Base-by-base conservation (phyloP, 2,113 vertebrate genomes). In the Cinclus mexicanus region DNA sequence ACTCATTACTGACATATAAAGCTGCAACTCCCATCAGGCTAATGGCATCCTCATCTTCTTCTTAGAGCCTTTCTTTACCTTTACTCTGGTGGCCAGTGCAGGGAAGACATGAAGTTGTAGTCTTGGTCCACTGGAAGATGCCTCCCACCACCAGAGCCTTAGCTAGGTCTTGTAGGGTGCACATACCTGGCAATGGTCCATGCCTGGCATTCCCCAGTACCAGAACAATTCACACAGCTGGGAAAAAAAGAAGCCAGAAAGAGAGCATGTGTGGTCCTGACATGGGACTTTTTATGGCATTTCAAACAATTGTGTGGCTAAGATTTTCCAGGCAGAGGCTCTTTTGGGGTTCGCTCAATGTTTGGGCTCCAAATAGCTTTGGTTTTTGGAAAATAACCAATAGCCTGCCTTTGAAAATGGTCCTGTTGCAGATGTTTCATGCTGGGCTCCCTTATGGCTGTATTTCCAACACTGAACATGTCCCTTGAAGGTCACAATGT, bases 401-500 rank as follows among this genome's bases (percentile, higher is more conserved):
- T 28, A 78, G 16, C 26, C 52, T 81, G 63, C 25, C 44, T 93
- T 83, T 92, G 79, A 89, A 96, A 90, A 87, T 75, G 3, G 6
- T 67, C 33, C 44, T 81, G 39, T 83, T 90, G 65, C 78, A 90
- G 83, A 41, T 14, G 29, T 78, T 80, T 90, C 85, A 79, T 3
- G 4, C 69, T 95, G 90, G 39, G 71, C 37, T 86, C 60, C 42
- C 60, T 81, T 81, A 92, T 74, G 88, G 64, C 64, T 77, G 12
- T 61, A 59, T 80, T 80, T 93, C 64, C 52, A 67, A 70, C 0
- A 1, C 56, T 81, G 52, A 53, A 39, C n/a, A 28, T 0, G 3
- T 94, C 52, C 64, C 56, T 46, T 81, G 76, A 83, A 90, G 80
- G 85, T 95, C 82, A 90, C 44, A 93, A 74, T 20, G 29, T 46